A percentile compares a stretch with the other conserved stretches of the same genome.
These are phyloP conservation scores for Pionites leucogaster DNA, from an alignment of 2,113 vertebrate species.

Conservation along the genomic window DNA sequence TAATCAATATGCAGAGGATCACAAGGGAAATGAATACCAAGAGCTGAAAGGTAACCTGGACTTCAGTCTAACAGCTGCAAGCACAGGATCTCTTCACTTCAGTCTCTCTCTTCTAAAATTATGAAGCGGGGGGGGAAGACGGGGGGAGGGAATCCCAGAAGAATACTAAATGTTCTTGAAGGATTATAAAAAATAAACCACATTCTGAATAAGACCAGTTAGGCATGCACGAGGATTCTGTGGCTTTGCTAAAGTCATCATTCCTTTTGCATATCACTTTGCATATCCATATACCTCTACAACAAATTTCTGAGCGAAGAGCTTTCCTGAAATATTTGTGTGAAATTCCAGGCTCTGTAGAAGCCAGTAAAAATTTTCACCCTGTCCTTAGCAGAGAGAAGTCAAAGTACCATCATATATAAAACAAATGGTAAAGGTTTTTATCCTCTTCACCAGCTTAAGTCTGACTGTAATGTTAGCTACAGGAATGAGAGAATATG, in stretches of 20 bases:
- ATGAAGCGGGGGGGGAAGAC: rapidly evolving
- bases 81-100: not conserved
- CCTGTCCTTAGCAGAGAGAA: not conserved
- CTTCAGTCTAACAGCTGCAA: not conserved
- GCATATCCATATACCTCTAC: not conserved
- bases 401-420: not conserved
- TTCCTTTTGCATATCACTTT: not conserved
- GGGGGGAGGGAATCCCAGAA: not conserved
- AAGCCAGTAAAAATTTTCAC: not conserved
- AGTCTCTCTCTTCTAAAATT: not conserved
- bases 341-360: not conserved
- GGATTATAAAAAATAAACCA: not conserved
- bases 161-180: not conserved
- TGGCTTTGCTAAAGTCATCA: not conserved
- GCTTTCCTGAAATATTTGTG: not conserved
- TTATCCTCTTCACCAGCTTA: not conserved
- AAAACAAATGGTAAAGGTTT: not conserved
- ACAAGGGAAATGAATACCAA: not conserved
- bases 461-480: not conserved
- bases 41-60: not conserved
- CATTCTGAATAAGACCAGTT: not conserved
- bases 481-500: not conserved
- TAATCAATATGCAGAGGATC: not conserved
- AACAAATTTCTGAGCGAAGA: not conserved
- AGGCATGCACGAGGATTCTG: not conserved